These are phyloP conservation scores for Chromobotia macracanthus DNA, from an alignment of 2,797 vertebrate genomes.

Conservation along the genomic window DNA sequence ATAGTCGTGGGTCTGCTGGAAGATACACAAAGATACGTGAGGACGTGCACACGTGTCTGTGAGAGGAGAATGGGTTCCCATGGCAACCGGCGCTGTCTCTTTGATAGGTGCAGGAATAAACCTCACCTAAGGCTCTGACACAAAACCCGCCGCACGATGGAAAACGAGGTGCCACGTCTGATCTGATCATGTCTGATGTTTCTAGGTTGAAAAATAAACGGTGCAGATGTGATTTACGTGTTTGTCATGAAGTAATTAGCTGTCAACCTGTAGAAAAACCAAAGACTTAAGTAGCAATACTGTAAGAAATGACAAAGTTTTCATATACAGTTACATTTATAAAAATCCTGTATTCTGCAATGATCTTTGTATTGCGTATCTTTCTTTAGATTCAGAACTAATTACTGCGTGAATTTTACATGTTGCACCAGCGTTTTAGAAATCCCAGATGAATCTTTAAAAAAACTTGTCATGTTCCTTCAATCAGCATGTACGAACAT, in stretches of 20 bases:
- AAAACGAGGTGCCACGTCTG: slow-evolving; percentile 21
- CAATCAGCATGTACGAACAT: background rate
- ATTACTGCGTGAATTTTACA: no score
- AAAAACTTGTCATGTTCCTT: background rate
- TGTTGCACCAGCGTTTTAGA: background rate
- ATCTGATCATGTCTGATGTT: slow-evolving; percentile 21
- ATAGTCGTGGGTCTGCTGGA: background rate
- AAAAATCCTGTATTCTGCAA: background rate
- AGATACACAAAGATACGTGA: slow-evolving; percentile 27
- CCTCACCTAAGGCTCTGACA: slow-evolving; percentile 61
- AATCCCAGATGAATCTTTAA: background rate
- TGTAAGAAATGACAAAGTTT: slow-evolving; percentile 7
- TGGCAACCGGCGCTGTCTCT: slow-evolving; percentile 64
- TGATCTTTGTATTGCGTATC: background rate
- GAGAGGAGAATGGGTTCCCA: slow-evolving; percentile 58
- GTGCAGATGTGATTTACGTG: background rate
- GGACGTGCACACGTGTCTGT: slow-evolving; percentile 10
- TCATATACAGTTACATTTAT: background rate
- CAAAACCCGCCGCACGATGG: slow-evolving; percentile 39
- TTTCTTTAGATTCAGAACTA: no score
- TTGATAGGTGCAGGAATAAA: slow-evolving; percentile 63
- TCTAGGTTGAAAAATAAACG: slow-evolving; percentile 6
- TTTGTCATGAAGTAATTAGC: slow-evolving; percentile 17
- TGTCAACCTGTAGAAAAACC: background rate
- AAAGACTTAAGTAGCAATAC: slow-evolving; percentile 8